These are phyloP conservation scores for Penelope pileata DNA, from an alignment of 2,113 vertebrate genomes.

Conservation along the genomic window DNA sequence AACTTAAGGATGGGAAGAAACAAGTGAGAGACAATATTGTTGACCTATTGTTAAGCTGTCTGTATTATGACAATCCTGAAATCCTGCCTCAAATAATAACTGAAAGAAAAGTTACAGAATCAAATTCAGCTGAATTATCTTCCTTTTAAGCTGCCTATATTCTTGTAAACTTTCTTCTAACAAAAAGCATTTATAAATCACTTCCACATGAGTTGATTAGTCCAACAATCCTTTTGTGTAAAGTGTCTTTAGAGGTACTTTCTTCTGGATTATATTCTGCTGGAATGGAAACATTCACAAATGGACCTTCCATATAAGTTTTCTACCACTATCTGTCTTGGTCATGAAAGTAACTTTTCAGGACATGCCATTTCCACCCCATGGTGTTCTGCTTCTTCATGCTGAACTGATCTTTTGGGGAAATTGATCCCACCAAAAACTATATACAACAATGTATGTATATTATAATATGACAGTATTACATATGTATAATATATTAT, in stretches of 20 bases:
- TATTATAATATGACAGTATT: background rate
- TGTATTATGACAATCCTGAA: background rate
- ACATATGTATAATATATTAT: background rate
- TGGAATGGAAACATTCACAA: background rate
- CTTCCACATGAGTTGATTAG: background rate
- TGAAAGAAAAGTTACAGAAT: background rate
- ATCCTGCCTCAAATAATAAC: background rate
- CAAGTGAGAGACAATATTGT: background rate
- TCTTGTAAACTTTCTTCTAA: background rate
- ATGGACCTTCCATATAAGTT: background rate
- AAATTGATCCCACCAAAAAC: background rate
- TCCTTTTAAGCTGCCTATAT: background rate
- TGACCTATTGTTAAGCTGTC: background rate
- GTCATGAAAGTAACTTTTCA: background rate
- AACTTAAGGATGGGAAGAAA: background rate
- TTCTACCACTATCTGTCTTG: background rate
- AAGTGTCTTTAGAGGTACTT: background rate
- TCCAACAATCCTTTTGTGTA: background rate
- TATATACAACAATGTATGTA: background rate
- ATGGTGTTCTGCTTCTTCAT: background rate
- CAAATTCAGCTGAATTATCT: background rate
- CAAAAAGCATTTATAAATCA: background rate
- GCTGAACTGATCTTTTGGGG: rapidly evolving
- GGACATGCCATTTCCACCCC: background rate
- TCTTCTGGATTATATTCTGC: background rate